Evolutionary conservation across 2,888 invertebrate species (phyloP).

Genomic region (Bugulina stolonifera): DNA sequence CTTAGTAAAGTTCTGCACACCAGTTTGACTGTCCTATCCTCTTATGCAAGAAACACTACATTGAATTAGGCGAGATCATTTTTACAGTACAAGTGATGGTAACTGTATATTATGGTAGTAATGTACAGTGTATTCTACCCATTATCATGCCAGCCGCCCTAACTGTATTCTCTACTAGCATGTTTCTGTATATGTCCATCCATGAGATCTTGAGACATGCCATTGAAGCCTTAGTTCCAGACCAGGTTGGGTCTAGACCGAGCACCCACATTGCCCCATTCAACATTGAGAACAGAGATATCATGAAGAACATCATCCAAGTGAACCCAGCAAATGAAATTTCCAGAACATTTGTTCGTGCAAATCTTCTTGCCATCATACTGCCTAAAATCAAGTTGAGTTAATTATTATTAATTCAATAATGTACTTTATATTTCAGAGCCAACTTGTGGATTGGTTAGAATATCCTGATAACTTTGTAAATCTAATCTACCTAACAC

Average conservation of each 20-base stretch:
- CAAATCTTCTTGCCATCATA: constrained; percentile 24
- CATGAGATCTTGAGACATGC: constrained; percentile 12
- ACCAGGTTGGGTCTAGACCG: constrained; percentile 16
- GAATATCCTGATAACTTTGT: too few relatives aligned
- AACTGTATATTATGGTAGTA: too few relatives aligned
- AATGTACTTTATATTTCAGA: too few relatives aligned
- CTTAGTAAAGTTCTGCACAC: too few relatives aligned
- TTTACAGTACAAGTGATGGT: too few relatives aligned
- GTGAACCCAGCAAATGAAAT: constrained; percentile 23
- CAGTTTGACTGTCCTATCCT: too few relatives aligned
- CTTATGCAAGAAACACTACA: too few relatives aligned
- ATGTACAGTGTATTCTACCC: too few relatives aligned
- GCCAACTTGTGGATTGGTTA: too few relatives aligned
- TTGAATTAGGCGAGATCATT: too few relatives aligned
- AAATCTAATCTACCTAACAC: too few relatives aligned
- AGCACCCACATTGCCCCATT: constrained; percentile 24
- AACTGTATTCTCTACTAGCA: neutral
- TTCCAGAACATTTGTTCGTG: constrained; percentile 15
- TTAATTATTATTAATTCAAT: too few relatives aligned
- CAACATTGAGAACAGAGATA: constrained; percentile 19
- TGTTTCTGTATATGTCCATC: constrained; percentile 21
- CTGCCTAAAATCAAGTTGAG: constrained; percentile 15
- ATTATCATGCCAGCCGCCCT: constrained; percentile 9
- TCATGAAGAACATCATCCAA: constrained; percentile 25
- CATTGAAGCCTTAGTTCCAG: constrained; percentile 25